Conservation (phyloP, 2,888 invertebrate genomes). For the Fabriciana adippe region DNA sequence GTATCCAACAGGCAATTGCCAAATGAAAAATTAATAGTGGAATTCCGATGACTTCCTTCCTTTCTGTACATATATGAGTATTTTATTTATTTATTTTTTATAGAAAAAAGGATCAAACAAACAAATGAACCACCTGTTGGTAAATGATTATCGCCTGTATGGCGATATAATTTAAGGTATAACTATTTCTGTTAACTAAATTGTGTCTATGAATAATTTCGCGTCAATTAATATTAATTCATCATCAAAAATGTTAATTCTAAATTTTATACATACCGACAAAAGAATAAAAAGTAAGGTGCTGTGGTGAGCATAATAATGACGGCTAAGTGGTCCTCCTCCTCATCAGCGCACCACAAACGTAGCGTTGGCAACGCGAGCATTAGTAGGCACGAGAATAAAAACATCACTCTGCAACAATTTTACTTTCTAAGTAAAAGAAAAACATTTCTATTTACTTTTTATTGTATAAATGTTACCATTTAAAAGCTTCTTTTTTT, state of each 20-base stretch:
- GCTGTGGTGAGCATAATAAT: slow-evolving; percentile 97
- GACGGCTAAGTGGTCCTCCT: slow-evolving; percentile 95
- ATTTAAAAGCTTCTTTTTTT: neutral
- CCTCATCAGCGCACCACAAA: slow-evolving; percentile 91
- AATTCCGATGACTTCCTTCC: too few species aligned
- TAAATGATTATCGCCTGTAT: too few species aligned
- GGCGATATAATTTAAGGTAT: too few species aligned
- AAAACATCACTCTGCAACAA: slow-evolving; percentile 90
- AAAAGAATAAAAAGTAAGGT: slow-evolving; percentile 98
- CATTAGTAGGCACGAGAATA: slow-evolving; percentile 95
- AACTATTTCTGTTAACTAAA: too few species aligned
- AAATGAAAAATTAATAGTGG: too few species aligned
- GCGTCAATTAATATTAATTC: neutral
- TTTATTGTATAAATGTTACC: neutral
- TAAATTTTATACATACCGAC: slow-evolving; percentile 84
- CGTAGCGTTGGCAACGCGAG: slow-evolving; percentile 92
- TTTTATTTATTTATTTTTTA: too few species aligned
- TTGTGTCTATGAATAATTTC: too few species aligned
- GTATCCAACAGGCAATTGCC: too few species aligned
- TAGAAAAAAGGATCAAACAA: too few species aligned
- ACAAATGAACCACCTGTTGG: too few species aligned
- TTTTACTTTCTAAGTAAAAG: neutral
- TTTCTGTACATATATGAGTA: too few species aligned
- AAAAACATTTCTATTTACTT: neutral
- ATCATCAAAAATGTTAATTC: neutral